These are phyloP conservation scores for Ennomos erosarius DNA, from an alignment of 2,888 invertebrate genomes.

Conservation along the genomic window DNA sequence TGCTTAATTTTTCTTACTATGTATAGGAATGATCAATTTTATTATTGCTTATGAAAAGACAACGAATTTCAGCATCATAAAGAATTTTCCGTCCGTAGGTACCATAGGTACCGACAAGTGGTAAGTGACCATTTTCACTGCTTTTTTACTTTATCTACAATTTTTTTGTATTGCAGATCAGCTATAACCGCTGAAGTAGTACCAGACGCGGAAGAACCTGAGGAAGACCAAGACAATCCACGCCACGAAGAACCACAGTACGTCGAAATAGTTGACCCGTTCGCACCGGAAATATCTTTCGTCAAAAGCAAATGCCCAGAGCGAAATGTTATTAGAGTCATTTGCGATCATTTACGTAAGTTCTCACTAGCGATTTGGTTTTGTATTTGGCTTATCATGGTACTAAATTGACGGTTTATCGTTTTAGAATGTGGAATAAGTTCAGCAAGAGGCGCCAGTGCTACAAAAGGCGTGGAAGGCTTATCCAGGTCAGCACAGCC, in stretches of 20 bases:
- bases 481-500: conserved; percentile 90
- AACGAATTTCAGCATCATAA: no score
- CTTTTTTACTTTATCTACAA: not conserved
- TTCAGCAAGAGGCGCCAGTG: conserved; percentile 82
- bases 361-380: not conserved
- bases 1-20: no score
- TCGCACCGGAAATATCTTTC: conserved; percentile 92
- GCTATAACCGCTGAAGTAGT: conserved; percentile 89
- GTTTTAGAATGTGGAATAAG: conserved; percentile 89
- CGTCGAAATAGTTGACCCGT: conserved; percentile 93
- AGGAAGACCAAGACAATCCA: conserved; percentile 79
- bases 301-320: conserved; percentile 90
- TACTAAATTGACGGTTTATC: not conserved
- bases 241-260: conserved; percentile 82
- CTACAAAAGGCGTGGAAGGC: conserved; percentile 76
- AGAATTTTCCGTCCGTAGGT: no score
- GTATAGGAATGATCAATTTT: no score
- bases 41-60: no score
- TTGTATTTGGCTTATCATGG: no score
- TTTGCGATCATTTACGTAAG: conserved; percentile 91
- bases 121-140: no score
- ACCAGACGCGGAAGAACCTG: conserved; percentile 86
- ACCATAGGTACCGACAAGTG: no score
- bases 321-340: conserved; percentile 91
- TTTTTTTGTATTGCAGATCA: conserved; percentile 80